A percentile compares a stretch with the other conserved stretches of the same genome.
Evolutionary conservation across 2,113 vertebrate species (phyloP).

Genomic region (Ammospiza nelsoni): DNA sequence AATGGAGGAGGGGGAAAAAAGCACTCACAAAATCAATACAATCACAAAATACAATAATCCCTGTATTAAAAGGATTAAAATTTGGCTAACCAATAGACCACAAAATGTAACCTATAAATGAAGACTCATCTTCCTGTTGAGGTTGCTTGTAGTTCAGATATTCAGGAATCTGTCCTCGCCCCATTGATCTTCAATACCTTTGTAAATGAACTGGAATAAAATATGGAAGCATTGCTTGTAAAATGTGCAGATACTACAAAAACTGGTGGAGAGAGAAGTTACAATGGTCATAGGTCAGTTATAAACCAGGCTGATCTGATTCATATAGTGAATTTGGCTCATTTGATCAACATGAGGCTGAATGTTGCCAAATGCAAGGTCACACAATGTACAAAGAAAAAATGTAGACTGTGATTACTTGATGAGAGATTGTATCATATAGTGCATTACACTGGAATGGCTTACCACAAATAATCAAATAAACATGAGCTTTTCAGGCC

Average conservation of each 20-base stretch:
- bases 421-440: neutral
- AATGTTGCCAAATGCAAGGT: neutral
- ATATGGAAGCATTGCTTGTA: neutral
- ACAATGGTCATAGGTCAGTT: neutral
- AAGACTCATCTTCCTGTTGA: constrained; percentile 4
- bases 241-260: constrained; percentile 28
- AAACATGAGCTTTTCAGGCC: neutral
- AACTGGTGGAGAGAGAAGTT: neutral
- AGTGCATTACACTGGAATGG: neutral
- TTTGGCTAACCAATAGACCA: neutral
- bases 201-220: constrained; percentile 46
- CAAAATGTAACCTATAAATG: neutral
- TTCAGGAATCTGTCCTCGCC: neutral
- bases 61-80: constrained; percentile 8
- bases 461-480: neutral
- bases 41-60: neutral
- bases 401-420: neutral
- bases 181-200: constrained; percentile 45
- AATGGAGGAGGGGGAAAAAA: neutral
- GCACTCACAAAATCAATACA: constrained; percentile 1
- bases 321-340: neutral
- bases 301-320: neutral
- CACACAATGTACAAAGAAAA: neutral
- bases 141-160: neutral
- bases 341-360: neutral